These are phyloP conservation scores for Atrichornis clamosus DNA, from an alignment of 2,113 vertebrate species.

Conservation along the genomic window DNA sequence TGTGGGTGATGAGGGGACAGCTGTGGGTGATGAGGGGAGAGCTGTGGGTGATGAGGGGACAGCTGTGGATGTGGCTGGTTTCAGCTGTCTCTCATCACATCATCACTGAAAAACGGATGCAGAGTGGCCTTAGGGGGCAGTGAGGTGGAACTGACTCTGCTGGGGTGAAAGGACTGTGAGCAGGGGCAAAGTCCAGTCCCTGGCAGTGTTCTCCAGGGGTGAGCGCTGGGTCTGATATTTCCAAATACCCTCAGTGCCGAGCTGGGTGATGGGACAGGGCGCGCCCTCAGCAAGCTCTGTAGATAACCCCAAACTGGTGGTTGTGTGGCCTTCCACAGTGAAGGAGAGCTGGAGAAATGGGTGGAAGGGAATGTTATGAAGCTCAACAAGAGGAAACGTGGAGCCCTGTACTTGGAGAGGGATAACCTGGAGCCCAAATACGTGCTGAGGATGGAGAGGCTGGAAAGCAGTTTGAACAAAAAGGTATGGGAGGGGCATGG, in stretches of 20 bases:
- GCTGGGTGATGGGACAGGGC: neutral
- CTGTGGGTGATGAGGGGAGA: neutral
- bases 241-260: neutral
- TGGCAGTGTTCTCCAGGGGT: neutral
- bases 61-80: neutral
- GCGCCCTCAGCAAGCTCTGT: neutral
- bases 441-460: neutral
- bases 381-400: neutral
- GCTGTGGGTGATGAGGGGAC: neutral
- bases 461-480: neutral
- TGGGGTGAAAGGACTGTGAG: neutral
- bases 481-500: fast-evolving
- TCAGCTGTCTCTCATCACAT: neutral
- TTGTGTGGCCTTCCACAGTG: neutral
- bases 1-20: too few species aligned
- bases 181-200: neutral
- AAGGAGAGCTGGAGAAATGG: neutral
- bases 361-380: neutral
- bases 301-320: neutral
- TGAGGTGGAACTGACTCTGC: neutral
- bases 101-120: neutral
- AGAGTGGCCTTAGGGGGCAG: neutral
- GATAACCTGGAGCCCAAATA: neutral
- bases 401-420: neutral
- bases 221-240: neutral